phyloP scores from a whole-genome alignment of 2,797 vertebrate genomes.

The Pristis pectinata region DNA sequence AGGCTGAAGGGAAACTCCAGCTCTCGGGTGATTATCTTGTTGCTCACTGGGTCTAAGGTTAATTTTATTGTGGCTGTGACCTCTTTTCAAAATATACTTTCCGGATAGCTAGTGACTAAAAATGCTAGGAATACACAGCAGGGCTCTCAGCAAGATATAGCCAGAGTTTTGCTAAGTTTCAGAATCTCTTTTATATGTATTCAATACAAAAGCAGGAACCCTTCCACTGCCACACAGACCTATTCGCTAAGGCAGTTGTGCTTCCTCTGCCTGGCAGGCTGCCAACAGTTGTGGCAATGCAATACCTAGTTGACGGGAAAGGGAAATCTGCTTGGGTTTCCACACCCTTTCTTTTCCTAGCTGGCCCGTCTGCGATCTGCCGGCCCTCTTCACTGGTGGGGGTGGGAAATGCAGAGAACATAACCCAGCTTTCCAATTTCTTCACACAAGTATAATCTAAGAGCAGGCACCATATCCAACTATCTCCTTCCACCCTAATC shows the following conservation, averaged over 20 bases:
- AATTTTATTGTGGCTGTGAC: neutral
- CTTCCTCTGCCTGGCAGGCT: neutral
- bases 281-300: neutral
- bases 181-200: neutral
- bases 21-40: neutral
- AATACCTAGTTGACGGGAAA: constrained; percentile 14
- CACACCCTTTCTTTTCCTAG: neutral
- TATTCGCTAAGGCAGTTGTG: neutral
- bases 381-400: neutral
- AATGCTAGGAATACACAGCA: too few relatives aligned
- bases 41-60: neutral
- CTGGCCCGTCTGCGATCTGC: neutral
- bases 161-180: neutral
- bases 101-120: neutral
- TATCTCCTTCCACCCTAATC: neutral
- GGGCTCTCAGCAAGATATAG: neutral
- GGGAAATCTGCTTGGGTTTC: neutral
- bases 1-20: neutral
- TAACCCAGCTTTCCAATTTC: neutral
- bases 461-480: neutral
- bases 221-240: neutral
- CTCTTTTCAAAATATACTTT: neutral
- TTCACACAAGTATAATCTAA: neutral
- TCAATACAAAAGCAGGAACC: neutral
- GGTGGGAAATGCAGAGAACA: neutral